Base-by-base conservation (phyloP, 2,113 vertebrate species). In the Charadrius vociferus region DNA sequence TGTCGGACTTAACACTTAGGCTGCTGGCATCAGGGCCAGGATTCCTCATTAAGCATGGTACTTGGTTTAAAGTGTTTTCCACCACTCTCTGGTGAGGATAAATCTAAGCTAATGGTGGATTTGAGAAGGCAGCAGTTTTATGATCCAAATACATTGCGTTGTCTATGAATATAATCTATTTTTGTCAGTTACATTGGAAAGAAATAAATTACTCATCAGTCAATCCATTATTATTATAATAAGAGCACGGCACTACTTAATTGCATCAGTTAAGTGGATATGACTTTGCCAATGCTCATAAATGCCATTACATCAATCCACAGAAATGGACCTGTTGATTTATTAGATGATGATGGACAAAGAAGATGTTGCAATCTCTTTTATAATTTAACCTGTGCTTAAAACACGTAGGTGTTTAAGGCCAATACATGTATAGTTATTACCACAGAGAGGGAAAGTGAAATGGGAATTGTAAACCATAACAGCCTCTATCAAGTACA, bases 181-280 rank as follows among this genome's bases (percentile, higher is more conserved):
- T 98, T 96, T 95, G 97, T 96, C 97, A 96, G 96, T 90, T 94
- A 90, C 95, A 83, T 67, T 95, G 97, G 95, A 96, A 97, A 98
- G 98, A 97, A 96, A 97, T 97, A 96, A 97, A 97, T 97, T 93
- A 97, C 98, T 96, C 88, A 97, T 93, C 93, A 88, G 97, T 96
- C 97, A 96, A 97, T 97, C 97, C 96, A 97, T 97, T 96, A 98
- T 97, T 97, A 94, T 95, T 88, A 94, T 97, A 93, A 90, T 91
- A 94, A 96, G 97, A 97, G 96, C 88, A 93, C 34, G 91, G 88
- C 92, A 91, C 68, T 53, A 95, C 97, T 98, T 98, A 97, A 98
- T 97, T 98, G 96, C 98, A 88, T 96, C n/a, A 87, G 98, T 97
- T 98, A 98, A 98, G 98, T 97, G 98, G 97, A 95, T 97, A 68